These are phyloP conservation scores for Phyllotreta striolata DNA, from an alignment of 2,888 invertebrate species.

Conservation along the genomic window DNA sequence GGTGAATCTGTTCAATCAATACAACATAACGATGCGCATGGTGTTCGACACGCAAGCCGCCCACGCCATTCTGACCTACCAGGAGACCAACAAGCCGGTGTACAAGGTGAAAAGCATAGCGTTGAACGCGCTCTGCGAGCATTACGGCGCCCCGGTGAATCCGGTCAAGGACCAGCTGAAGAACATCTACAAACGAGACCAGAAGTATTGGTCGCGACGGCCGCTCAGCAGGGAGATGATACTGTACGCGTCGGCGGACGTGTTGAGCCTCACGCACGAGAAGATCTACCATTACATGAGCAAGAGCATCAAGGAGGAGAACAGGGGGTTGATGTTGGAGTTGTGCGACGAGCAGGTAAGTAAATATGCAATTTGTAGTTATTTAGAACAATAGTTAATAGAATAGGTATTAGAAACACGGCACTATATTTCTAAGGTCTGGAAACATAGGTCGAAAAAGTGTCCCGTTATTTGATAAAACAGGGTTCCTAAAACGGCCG, in stretches of 20 bases:
- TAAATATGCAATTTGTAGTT: too few relatives aligned
- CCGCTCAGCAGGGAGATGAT: conserved; percentile 92
- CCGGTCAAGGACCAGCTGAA: conserved; percentile 91
- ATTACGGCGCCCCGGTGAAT: conserved; percentile 87
- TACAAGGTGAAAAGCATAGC: conserved; percentile 95
- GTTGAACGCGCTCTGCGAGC: conserved; percentile 88
- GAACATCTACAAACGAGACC: conserved; percentile 84
- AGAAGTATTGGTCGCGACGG: conserved; percentile 85
- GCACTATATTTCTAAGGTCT: too few relatives aligned
- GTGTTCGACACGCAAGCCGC: conserved; percentile 90
- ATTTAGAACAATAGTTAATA: too few relatives aligned
- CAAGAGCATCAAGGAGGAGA: conserved; percentile 75
- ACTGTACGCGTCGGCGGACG: conserved; percentile 89
- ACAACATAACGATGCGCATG: conserved; percentile 80
- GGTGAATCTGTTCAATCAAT: conserved; percentile 85
- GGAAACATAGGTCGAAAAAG: too few relatives aligned
- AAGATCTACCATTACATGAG: conserved; percentile 79
- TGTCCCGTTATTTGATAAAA: too few relatives aligned
- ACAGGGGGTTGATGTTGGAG: conserved; percentile 78
- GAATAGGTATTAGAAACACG: too few relatives aligned
- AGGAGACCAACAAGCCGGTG: conserved; percentile 88
- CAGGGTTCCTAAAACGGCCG: too few relatives aligned
- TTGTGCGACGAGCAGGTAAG: conserved; percentile 82
- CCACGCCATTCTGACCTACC: conserved; percentile 89
- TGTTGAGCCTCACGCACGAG: conserved; percentile 85